Evolutionary conservation across 1,140 invertebrate species (phyloP).

Genomic region (Oncopeltus fasciatus): DNA sequence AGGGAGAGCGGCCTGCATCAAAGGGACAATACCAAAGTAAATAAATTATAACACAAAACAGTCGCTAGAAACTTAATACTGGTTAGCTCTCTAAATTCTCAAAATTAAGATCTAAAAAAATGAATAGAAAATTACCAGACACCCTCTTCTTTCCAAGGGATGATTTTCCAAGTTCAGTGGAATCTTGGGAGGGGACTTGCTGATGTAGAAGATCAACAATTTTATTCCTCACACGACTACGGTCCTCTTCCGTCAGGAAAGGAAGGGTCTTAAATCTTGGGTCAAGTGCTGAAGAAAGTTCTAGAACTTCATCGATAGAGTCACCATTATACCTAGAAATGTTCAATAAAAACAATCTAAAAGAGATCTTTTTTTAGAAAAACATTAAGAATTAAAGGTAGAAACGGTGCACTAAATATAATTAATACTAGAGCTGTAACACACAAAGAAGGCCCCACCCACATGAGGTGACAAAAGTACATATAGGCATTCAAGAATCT

Average conservation of each 20-base stretch:
- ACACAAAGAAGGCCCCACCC: too few species aligned
- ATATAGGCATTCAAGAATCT: too few species aligned
- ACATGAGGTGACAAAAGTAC: too few species aligned
- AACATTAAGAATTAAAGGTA: too few species aligned
- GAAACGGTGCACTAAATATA: too few species aligned
- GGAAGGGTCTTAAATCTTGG: conserved; percentile 38
- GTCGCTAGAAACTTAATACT: too few species aligned
- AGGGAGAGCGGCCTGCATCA: too few species aligned
- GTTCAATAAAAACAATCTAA: neutral
- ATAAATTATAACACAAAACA: too few species aligned
- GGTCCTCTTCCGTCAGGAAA: conserved; percentile 35
- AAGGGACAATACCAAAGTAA: too few species aligned
- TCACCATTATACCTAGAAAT: conserved; percentile 29
- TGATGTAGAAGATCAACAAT: conserved; percentile 35
- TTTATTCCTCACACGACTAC: conserved; percentile 29
- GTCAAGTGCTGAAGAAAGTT: conserved; percentile 38
- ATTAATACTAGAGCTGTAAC: too few species aligned
- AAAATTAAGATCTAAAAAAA: neutral
- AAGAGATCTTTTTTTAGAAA: too few species aligned
- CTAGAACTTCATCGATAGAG: conserved; percentile 32
- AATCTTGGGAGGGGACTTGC: conserved; percentile 19
- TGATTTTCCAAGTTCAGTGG: neutral
- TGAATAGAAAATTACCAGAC: neutral
- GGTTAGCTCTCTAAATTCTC: too few species aligned
- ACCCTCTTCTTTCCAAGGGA: neutral